phyloP scores from a whole-genome alignment of 1,140 invertebrate species.

The Drosophila kikkawai region DNA sequence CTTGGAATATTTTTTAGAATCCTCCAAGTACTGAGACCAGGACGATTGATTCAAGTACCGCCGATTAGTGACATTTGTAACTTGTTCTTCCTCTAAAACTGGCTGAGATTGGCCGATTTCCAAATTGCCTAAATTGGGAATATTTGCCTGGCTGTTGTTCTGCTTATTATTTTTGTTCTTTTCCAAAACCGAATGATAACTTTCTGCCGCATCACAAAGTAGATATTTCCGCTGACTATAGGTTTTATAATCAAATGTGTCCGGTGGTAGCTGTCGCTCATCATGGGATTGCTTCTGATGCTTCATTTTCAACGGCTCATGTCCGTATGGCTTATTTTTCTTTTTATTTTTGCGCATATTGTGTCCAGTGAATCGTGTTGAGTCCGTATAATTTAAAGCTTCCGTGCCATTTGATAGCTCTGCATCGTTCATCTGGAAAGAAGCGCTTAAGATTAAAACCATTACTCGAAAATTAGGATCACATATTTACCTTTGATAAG shows the following conservation, averaged over 20 bases:
- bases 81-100: constrained; percentile 4
- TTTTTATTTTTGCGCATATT: constrained; percentile 33
- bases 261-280: constrained; percentile 40
- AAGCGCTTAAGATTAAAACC: background rate
- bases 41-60: constrained; percentile 25
- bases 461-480: no score
- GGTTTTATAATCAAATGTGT: constrained; percentile 44
- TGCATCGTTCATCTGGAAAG: constrained; percentile 25
- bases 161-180: constrained; percentile 28
- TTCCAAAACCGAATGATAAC: constrained; percentile 10
- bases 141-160: constrained; percentile 5
- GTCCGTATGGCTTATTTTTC: constrained; percentile 31
- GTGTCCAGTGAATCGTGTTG: constrained; percentile 11
- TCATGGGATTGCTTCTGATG: constrained; percentile 34
- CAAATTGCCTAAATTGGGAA: constrained; percentile 30
- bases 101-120: constrained; percentile 14
- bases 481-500: constrained; percentile 23
- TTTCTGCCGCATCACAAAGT: constrained; percentile 17
- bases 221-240: constrained; percentile 31
- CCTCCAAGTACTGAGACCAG: constrained; percentile 40
- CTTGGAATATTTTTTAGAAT: constrained; percentile 25
- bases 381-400: constrained; percentile 17
- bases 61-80: background rate
- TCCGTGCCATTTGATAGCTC: constrained; percentile 41
- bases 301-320: constrained; percentile 20